phyloP scores from a whole-genome alignment of 2,797 vertebrate species.

The Fistularia tabacaria region DNA sequence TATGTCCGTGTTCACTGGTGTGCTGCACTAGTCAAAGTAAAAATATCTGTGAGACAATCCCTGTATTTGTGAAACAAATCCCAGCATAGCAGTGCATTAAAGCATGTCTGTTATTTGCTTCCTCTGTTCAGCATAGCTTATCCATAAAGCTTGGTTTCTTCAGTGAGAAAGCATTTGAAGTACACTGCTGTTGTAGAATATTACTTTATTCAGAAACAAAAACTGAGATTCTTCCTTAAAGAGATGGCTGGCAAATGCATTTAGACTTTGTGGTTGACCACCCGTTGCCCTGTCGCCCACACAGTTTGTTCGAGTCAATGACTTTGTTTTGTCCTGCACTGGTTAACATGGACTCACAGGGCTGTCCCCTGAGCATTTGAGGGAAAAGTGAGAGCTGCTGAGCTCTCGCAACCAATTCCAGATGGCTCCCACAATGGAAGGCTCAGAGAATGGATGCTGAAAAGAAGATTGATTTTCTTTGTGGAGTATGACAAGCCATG shows the following conservation, averaged over 20 bases:
- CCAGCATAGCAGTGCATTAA: slow-evolving; percentile 24
- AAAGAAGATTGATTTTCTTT: slow-evolving; percentile 81
- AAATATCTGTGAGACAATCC: slow-evolving; percentile 6
- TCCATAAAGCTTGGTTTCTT: slow-evolving; percentile 12
- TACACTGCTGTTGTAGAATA: not conserved
- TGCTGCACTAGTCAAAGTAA: not conserved
- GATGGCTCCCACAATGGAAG: slow-evolving; percentile 70
- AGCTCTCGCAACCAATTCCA: slow-evolving; percentile 71
- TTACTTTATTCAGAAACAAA: slow-evolving; percentile 29
- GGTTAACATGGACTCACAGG: slow-evolving; percentile 58
- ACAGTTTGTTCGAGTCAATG: slow-evolving; percentile 72
- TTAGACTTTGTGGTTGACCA: slow-evolving; percentile 65
- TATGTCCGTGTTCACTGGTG: not conserved
- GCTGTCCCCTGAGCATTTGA: slow-evolving; percentile 45
- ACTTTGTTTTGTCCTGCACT: slow-evolving; percentile 60
- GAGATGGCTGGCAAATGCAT: slow-evolving; percentile 53
- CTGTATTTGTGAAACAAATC: slow-evolving; percentile 23
- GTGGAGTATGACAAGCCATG: slow-evolving; percentile 72
- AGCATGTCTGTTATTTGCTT: slow-evolving; percentile 15
- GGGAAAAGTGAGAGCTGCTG: slow-evolving; percentile 48
- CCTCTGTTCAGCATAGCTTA: slow-evolving; percentile 12
- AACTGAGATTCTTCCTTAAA: slow-evolving; percentile 38
- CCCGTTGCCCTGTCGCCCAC: slow-evolving; percentile 55
- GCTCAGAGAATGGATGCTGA: slow-evolving; percentile 68
- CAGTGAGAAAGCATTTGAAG: slow-evolving; percentile 20